Evolutionary conservation across 2,113 vertebrate genomes (phyloP).

Genomic region (Gymnocephalus cernua): DNA sequence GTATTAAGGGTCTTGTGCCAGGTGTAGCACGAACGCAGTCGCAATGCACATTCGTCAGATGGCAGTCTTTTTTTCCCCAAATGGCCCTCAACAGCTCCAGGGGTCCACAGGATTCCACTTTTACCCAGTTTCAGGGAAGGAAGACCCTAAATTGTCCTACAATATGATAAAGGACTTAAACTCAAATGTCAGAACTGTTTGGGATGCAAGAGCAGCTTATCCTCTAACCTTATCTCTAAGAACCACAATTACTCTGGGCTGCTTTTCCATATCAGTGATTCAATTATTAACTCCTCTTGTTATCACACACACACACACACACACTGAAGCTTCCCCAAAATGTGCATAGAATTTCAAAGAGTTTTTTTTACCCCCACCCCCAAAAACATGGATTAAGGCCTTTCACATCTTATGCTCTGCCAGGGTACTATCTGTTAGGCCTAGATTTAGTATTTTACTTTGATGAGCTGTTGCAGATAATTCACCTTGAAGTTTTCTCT

Average conservation of each 20-base stretch:
- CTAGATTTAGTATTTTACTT: conserved; percentile 5
- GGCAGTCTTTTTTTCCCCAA: neutral
- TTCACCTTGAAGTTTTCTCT: neutral
- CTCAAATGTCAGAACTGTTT: conserved; percentile 38
- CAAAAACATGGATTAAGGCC: neutral
- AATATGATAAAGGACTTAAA: conserved; percentile 46
- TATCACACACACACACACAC: conserved; percentile 52
- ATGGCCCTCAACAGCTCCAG: neutral
- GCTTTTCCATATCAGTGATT: conserved; percentile 54
- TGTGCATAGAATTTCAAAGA: conserved; percentile 41
- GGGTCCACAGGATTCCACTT: neutral
- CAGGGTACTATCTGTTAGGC: neutral
- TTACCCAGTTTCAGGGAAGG: conserved; percentile 10
- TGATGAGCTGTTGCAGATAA: neutral
- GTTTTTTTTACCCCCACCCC: conserved; percentile 2
- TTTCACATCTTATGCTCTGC: conserved; percentile 9
- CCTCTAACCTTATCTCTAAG: conserved; percentile 55
- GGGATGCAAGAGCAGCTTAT: conserved; percentile 51
- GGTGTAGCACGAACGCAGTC: neutral
- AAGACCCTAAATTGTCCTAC: conserved; percentile 29
- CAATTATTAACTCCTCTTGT: conserved; percentile 51
- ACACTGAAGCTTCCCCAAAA: conserved; percentile 25
- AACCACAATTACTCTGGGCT: conserved; percentile 56
- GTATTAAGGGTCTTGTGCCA: neutral
- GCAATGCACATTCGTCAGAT: neutral